Conservation (phyloP, 35 echinoderm and acorn worm species). For the Ophioderma brevispina region DNA sequence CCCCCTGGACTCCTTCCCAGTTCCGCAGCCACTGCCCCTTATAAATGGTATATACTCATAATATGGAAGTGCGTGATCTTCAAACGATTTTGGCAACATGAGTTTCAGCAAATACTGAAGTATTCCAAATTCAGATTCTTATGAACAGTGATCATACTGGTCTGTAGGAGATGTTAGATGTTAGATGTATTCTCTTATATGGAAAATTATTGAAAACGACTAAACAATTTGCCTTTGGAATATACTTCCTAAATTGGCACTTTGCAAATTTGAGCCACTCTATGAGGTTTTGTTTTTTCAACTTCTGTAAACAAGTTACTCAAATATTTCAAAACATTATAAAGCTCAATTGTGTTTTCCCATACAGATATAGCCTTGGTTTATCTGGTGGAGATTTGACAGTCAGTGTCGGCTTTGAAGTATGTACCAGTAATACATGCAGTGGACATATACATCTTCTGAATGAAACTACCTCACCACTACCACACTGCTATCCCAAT, state of each 20-base stretch:
- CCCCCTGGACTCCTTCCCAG: too few relatives aligned
- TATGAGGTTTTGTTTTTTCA: neutral
- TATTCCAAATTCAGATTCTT: too few relatives aligned
- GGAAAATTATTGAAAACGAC: neutral
- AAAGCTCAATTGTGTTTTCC: too few relatives aligned
- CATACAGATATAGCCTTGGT: neutral
- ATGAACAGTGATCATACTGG: too few relatives aligned
- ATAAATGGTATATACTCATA: too few relatives aligned
- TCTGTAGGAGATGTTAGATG: too few relatives aligned
- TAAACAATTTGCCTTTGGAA: neutral
- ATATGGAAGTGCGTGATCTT: too few relatives aligned
- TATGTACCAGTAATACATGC: neutral
- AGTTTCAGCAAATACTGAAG: too few relatives aligned
- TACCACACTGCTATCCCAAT: slow-evolving; percentile 12
- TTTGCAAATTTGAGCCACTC: neutral
- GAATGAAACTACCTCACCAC: slow-evolving; percentile 1
- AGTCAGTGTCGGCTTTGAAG: neutral
- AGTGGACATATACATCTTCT: neutral
- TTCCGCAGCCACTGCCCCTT: too few relatives aligned
- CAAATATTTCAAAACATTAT: neutral
- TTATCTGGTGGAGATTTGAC: neutral
- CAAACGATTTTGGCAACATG: too few relatives aligned
- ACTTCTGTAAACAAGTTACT: neutral
- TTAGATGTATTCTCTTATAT: neutral
- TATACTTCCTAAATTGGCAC: neutral